Evolutionary conservation across 2,113 vertebrate genomes (phyloP).

Genomic region (human (Homo sapiens)): DNA sequence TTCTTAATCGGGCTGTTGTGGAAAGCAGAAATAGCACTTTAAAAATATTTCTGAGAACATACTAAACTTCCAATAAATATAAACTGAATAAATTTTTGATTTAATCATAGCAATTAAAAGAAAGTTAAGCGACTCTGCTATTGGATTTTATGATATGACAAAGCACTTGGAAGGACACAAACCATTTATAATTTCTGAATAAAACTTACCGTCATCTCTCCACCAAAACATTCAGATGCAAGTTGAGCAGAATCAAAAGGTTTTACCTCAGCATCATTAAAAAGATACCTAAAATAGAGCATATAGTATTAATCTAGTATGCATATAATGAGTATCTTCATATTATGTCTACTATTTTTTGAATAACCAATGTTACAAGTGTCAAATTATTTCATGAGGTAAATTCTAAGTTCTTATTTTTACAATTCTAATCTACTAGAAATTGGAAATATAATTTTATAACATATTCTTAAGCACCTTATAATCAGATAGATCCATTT

Average conservation of each 20-base stretch:
- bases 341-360: not conserved
- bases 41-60: not conserved
- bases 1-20: not conserved
- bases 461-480: not conserved
- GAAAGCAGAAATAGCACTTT: constrained; percentile 33
- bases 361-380: not conserved
- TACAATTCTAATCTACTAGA: not conserved
- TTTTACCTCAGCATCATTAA: constrained; percentile 99
- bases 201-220: constrained; percentile 96
- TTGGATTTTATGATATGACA: constrained; percentile 4
- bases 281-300: constrained; percentile 92
- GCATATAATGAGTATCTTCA: not conserved
- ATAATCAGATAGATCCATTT: constrained; percentile 12
- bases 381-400: not conserved
- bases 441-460: not conserved
- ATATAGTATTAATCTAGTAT: constrained; percentile 16
- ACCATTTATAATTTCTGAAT: constrained; percentile 45
- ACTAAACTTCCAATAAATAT: not conserved
- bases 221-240: constrained; percentile 98
- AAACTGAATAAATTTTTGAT: not conserved
- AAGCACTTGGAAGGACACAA: not conserved
- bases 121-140: not conserved
- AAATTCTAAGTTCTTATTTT: constrained; percentile 29
- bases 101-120: not conserved
- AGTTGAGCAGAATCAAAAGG: constrained; percentile 98